Conservation (phyloP, 2,113 vertebrate genomes). For the Phylloscopus trochilus region DNA sequence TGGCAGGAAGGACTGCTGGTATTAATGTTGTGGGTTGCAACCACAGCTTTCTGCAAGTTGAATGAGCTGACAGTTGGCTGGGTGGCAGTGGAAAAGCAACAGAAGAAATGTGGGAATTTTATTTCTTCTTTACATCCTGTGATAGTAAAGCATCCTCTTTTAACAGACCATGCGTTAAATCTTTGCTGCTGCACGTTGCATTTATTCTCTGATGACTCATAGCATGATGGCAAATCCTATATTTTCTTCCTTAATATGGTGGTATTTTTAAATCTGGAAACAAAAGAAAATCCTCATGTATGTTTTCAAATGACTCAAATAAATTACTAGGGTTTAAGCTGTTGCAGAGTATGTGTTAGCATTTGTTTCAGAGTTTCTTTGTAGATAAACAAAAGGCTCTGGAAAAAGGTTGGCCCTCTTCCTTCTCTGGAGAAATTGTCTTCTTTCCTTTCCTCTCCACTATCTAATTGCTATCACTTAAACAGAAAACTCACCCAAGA, state of each 20-base stretch:
- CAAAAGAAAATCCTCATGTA: background rate
- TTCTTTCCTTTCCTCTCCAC: background rate
- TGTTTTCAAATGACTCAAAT: background rate
- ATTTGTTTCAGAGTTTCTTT: background rate
- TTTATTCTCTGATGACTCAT: background rate
- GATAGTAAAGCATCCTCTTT: background rate
- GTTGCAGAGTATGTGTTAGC: background rate
- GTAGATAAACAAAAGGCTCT: background rate
- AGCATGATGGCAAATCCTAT: background rate
- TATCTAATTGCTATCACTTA: background rate
- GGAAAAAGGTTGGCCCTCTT: background rate
- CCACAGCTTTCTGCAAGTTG: background rate
- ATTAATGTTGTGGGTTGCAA: background rate
- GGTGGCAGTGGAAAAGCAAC: background rate
- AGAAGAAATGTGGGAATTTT: background rate
- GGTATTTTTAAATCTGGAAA: background rate
- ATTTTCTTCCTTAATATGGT: background rate
- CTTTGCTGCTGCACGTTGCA: background rate
- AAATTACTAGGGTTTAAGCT: background rate
- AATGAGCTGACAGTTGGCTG: background rate
- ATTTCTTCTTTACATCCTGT: background rate
- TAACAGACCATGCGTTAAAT: background rate
- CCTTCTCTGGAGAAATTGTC: background rate
- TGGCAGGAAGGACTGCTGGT: background rate
- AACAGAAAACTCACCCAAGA: background rate